Evolutionary conservation across 2,797 vertebrate species (phyloP).

Genomic region (Cossypha caffra): DNA sequence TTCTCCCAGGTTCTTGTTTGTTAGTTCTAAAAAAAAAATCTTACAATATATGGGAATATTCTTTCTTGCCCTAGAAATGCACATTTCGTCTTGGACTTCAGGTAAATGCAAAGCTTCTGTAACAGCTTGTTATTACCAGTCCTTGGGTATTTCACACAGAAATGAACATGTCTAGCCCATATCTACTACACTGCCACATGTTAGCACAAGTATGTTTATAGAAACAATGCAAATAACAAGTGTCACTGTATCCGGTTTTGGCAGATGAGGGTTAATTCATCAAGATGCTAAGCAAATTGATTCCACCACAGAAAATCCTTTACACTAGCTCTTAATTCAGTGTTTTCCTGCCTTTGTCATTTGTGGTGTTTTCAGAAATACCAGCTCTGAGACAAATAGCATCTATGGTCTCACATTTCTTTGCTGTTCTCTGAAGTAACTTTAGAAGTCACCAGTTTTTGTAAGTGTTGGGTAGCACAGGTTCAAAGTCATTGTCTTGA

Average conservation of each 20-base stretch:
- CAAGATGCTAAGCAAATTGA: neutral
- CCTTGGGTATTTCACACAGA: neutral
- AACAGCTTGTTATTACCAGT: neutral
- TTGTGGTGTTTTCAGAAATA: neutral
- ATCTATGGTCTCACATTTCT: neutral
- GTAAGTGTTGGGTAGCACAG: neutral
- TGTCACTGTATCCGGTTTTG: neutral
- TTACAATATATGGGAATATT: neutral
- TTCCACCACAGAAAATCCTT: neutral
- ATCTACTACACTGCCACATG: neutral
- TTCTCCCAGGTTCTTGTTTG: neutral
- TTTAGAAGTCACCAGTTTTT: neutral
- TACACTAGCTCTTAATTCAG: neutral
- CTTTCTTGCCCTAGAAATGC: neutral
- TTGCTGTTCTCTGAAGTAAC: neutral
- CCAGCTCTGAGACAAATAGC: neutral
- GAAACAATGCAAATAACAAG: neutral
- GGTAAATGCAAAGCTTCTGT: neutral
- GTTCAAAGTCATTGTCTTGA: neutral
- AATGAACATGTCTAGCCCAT: neutral
- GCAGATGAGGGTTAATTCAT: neutral
- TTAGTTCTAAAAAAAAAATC: neutral
- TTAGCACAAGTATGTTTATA: neutral
- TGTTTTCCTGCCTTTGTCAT: neutral
- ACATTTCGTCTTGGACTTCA: rapidly evolving